A percentile compares a stretch with the other conserved stretches of the same genome.
Conservation (phyloP, 2,113 vertebrate species). For the Alligator mississippiensis region DNA sequence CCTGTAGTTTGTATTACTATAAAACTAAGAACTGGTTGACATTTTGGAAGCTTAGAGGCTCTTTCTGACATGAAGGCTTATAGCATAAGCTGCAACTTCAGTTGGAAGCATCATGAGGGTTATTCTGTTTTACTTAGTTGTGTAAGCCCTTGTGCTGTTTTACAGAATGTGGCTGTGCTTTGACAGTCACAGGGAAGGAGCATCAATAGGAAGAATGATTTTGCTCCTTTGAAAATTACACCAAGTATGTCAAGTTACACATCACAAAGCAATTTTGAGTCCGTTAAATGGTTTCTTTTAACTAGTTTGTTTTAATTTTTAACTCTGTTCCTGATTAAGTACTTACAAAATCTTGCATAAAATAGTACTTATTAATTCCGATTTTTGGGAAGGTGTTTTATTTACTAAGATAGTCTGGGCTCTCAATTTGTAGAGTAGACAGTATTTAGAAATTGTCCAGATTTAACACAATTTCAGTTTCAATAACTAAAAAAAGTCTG, state of each 20-base stretch:
- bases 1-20: rapidly evolving
- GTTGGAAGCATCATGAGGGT: neutral
- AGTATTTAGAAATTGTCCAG: neutral
- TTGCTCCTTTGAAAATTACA: neutral
- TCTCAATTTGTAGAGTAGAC: neutral
- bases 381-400: neutral
- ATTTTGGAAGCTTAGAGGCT: neutral
- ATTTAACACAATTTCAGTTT: neutral
- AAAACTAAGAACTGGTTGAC: neutral
- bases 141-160: neutral
- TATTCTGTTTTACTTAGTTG: neutral
- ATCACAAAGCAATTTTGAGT: neutral
- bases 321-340: neutral
- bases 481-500: neutral
- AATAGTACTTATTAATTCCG: constrained; percentile 1
- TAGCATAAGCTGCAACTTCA: neutral
- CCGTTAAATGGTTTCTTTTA: neutral
- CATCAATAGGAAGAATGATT: neutral
- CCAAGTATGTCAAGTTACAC: rapidly evolving
- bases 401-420: neutral
- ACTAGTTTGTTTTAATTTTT: neutral
- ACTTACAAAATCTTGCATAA: neutral
- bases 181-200: neutral
- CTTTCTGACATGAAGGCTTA: neutral
- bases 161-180: neutral